Base-by-base conservation (phyloP, 2,888 invertebrate genomes). In the Platypus cylindrus region DNA sequence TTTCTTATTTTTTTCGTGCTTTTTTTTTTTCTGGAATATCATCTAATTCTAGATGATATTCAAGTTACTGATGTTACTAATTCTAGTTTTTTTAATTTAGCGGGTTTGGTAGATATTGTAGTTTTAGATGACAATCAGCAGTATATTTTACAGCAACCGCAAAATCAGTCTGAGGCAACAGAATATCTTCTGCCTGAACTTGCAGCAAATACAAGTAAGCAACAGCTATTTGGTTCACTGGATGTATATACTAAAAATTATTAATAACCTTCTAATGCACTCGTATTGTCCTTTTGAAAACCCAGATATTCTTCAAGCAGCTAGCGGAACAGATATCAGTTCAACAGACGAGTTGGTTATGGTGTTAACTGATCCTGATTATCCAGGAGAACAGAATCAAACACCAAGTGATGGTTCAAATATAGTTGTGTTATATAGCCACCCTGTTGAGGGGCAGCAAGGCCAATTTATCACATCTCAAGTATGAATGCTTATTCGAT, bases 391-490 rank as follows among this genome's bases (percentile, higher is more conserved):
- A 2, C 49, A 47, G 23, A 41, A 36, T 9, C 45, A 37, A 7
- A 34, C 28, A 18, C 64, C 66, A 34, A 46, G 63, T 23, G 67
- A 71, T 40, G 71, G 70, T 55, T 67, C 71, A 2, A 74, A 73
- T 47, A 73, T 74, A 52, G 73, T 75, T 9, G 73, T 75, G 29
- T 65, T 75, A 12, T 75, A 74, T 47, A 73, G 73, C 53, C 72
- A 73, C 52, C 67, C 70, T 26, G 64, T 72, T 20, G 66, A 67
- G 49, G 67, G 67, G 36, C 64, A 66, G 53, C 66, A 63, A 49
- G 70, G 70, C 46, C 69, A 71, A 49, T 73, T 62, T 46, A 60
- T 64, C 22, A 58, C 61, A 4, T 59, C 61, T 25, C 59, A 58
- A 45, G 57, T 53, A 45, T n/a, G n/a, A n/a, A n/a, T n/a, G 41